Conservation (phyloP, 23 tunicate genomes). For the Ascidia mentula region DNA sequence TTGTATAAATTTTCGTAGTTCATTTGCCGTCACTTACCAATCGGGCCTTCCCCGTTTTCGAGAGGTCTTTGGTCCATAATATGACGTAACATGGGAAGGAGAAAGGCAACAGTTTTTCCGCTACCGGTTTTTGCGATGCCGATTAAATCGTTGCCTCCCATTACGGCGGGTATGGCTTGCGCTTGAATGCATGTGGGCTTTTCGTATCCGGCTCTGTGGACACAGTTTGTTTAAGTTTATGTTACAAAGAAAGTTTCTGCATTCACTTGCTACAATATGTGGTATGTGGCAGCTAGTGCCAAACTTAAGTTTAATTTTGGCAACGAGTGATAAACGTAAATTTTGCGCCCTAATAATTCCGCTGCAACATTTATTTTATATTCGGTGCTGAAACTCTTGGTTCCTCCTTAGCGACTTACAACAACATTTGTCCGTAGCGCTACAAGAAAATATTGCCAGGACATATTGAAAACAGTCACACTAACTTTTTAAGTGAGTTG, state of each 20-base stretch:
- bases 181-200: slow-evolving; percentile 99
- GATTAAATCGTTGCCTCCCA: slow-evolving; percentile 95
- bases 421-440: too few relatives aligned
- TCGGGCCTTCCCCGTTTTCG: slow-evolving; percentile 94
- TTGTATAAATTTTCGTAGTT: background rate
- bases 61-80: slow-evolving; percentile 92
- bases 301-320: too few relatives aligned
- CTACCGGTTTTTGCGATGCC: slow-evolving; percentile 99
- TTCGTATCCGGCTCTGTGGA: slow-evolving; percentile 84
- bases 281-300: background rate
- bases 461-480: background rate
- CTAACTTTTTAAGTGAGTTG: slow-evolving; percentile 76
- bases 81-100: slow-evolving; percentile 95
- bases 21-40: slow-evolving; percentile 32
- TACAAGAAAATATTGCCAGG: too few relatives aligned
- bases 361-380: too few relatives aligned
- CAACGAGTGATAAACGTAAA: too few relatives aligned
- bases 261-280: too few relatives aligned
- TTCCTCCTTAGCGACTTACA: too few relatives aligned
- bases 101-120: slow-evolving; percentile 97
- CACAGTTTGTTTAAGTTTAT: too few relatives aligned
- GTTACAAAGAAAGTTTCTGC: too few relatives aligned
- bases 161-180: slow-evolving; percentile 97
- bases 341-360: too few relatives aligned
- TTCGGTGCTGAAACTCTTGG: too few relatives aligned